A percentile compares a stretch with the other conserved stretches of the same genome.
phyloP scores from a whole-genome alignment of 2,888 invertebrate genomes.

The Eudasyphora cyanicolor region DNA sequence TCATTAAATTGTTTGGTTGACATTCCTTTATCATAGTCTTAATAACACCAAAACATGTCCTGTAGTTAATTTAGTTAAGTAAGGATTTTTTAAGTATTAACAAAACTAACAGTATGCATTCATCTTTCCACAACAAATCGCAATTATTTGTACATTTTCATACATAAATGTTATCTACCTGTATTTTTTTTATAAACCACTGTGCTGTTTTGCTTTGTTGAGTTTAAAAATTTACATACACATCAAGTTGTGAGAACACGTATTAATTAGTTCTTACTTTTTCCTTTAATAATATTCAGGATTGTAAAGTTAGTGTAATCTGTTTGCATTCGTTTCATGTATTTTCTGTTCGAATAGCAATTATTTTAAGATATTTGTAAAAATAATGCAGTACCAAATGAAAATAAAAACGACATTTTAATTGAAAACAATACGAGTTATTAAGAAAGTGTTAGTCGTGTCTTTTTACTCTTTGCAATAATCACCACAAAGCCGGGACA shows the following conservation, averaged over 20 bases:
- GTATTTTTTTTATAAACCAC: too few species aligned
- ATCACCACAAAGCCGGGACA: conserved; percentile 4
- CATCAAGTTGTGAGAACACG: too few species aligned
- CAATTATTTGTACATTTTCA: not conserved
- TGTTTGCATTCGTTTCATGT: not conserved
- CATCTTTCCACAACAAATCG: not conserved
- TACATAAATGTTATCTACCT: too few species aligned
- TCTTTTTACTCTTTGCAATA: not conserved
- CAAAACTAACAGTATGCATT: not conserved
- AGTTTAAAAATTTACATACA: too few species aligned
- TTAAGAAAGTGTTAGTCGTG: not conserved
- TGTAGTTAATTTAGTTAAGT: conserved; percentile 2
- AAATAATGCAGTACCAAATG: conserved; percentile 28
- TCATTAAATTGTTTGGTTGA: not conserved
- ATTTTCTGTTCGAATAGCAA: not conserved
- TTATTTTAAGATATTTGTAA: conserved; percentile 36
- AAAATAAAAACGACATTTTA: conserved; percentile 32
- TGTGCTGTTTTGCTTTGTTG: too few species aligned
- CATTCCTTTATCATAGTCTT: conserved; percentile 13
- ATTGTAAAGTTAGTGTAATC: conserved; percentile 7
- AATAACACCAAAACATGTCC: not conserved
- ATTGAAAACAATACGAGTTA: not conserved
- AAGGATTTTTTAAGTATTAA: conserved; percentile 4
- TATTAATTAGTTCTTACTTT: too few species aligned
- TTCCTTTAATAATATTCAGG: not conserved